Evolutionary conservation across 2,888 invertebrate genomes (phyloP).

Genomic region (Sicus ferrugineus): DNA sequence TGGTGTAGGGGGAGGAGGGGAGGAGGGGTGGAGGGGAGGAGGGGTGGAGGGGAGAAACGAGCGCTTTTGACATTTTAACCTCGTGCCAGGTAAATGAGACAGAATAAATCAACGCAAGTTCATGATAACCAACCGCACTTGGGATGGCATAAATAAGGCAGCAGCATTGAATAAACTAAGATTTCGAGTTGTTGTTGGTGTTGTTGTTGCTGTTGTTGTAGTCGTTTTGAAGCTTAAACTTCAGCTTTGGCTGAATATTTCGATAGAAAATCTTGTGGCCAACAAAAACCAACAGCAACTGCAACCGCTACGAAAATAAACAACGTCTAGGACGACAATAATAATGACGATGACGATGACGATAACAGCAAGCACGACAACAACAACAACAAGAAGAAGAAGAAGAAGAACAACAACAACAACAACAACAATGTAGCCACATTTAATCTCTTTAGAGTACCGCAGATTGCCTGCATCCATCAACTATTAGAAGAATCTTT

Average conservation of each 20-base stretch:
- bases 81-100: constrained; percentile 17
- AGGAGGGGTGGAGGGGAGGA: no score
- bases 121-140: constrained; percentile 39
- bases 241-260: background rate
- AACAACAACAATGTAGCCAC: constrained; percentile 9
- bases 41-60: no score
- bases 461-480: constrained; percentile 24
- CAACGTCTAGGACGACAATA: background rate
- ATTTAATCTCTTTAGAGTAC: constrained; percentile 16
- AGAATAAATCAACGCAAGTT: constrained; percentile 38
- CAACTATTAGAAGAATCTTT: constrained; percentile 25
- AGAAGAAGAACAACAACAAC: background rate
- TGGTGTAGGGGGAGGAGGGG: no score
- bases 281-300: background rate
- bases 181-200: background rate
- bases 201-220: constrained; percentile 3
- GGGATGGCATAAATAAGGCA: constrained; percentile 1
- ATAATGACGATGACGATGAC: background rate
- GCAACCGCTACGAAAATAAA: background rate
- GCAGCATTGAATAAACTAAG: background rate
- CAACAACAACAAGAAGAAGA: background rate
- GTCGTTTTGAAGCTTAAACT: background rate
- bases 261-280: background rate
- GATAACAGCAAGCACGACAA: background rate
- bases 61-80: constrained; percentile 23